phyloP scores from a whole-genome alignment of 1,140 invertebrate species.

The Zaprionus davidi region DNA sequence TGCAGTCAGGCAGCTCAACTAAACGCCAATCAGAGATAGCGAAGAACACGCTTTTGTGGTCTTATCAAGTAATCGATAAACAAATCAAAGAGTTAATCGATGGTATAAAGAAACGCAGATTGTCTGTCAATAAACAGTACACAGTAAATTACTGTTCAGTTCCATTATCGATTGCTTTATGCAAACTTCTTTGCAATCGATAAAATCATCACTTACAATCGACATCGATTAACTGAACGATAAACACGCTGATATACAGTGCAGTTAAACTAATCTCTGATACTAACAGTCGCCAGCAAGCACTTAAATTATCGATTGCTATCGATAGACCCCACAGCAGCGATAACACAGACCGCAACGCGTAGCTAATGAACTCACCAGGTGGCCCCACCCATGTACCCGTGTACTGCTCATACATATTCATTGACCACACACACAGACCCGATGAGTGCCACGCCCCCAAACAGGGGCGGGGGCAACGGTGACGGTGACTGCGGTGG shows the following conservation, averaged over 20 bases:
- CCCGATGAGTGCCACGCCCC: not conserved
- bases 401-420: constrained; percentile 62
- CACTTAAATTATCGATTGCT: constrained; percentile 4
- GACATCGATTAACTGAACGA: not conserved
- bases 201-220: not conserved
- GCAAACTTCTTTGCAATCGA: not conserved
- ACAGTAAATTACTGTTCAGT: no score
- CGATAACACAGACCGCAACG: constrained; percentile 24
- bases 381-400: constrained; percentile 15
- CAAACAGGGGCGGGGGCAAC: not conserved
- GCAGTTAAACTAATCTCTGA: not conserved
- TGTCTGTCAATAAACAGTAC: no score
- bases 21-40: no score
- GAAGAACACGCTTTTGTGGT: no score
- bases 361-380: constrained; percentile 18
- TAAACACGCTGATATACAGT: not conserved
- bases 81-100: constrained; percentile 2
- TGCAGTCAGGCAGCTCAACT: not conserved
- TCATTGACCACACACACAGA: constrained; percentile 72
- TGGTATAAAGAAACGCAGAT: not conserved
- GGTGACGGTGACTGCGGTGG: constrained; percentile 36
- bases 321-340: constrained; percentile 1
- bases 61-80: not conserved
- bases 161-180: no score
- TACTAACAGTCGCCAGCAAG: not conserved